These are phyloP conservation scores for Zosterops lateralis DNA, from an alignment of 2,113 vertebrate species.

Conservation along the genomic window DNA sequence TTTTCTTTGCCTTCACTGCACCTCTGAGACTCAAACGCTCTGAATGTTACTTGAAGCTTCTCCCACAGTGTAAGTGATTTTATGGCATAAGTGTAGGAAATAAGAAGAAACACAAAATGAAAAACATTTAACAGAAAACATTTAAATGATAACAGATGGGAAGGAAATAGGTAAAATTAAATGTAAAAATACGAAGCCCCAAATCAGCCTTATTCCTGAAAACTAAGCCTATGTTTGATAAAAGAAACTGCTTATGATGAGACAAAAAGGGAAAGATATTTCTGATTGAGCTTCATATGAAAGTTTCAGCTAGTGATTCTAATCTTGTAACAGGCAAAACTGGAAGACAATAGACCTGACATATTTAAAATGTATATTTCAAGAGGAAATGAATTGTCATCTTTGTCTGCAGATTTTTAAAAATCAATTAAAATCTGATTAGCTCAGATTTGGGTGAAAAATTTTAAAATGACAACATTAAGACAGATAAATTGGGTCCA, in stretches of 20 bases:
- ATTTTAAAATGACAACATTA: neutral
- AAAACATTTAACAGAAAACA: neutral
- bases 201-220: neutral
- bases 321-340: neutral
- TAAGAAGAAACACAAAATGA: neutral
- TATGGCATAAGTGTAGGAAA: neutral
- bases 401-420: neutral
- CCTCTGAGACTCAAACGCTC: neutral
- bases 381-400: neutral
- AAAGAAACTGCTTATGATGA: neutral
- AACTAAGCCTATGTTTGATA: neutral
- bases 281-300: neutral
- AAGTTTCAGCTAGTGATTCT: neutral
- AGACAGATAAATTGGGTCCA: neutral
- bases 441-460: neutral
- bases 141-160: neutral
- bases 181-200: neutral
- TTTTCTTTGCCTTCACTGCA: neutral
- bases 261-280: neutral
- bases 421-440: neutral
- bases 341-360: neutral
- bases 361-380: neutral
- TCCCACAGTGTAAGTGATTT: neutral
- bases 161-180: neutral
- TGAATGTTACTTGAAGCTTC: neutral